Evolutionary conservation across 1,140 invertebrate species (phyloP), one percentile per base, ranked within the genome.

Genomic region (Vollenhovia emeryi): DNA sequence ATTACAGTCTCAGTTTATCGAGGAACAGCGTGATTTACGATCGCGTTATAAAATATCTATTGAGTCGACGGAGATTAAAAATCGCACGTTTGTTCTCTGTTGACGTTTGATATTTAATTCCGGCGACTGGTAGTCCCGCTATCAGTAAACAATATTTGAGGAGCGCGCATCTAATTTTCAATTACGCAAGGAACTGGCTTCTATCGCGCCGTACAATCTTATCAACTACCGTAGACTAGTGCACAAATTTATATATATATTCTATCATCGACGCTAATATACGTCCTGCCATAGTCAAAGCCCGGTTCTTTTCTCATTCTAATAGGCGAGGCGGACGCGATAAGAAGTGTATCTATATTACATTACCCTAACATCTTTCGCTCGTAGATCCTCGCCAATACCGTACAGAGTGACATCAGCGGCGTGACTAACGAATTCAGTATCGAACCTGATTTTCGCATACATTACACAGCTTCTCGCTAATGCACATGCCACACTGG

Each of bases 181-280:
- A 36, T 79, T 79, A 43, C 21, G 45, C n/a, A 79, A 68, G 30
- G 7, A 68, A 66, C 60, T n/a, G 45, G 30, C 6, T 13, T 66
- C 30, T 79, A 68, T 68, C 60, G 45, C 33, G 21, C 9, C 43
- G 21, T 27, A 13, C 52, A 68, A 79, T 79, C 62, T 79, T 68
- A 79, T 78, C 62, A 55, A 36, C 15, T 50, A 18, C 9, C 15
- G 33, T 40, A 60, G 57, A 33, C 33, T 36, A n/a, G n/a, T 79
- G 48, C 76, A 40, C n/a, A 76, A 76, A 62, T 76, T 76, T 62
- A 36, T 76, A 76, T 21, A 45, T 43, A 76, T n/a, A n/a, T n/a
- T 8, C 24, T 76, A 30, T 62, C 18, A 62, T 64, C 30, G 7
- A n/a, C 13, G 3, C 33, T 78, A 60, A 50, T 48, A 45, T 50